Conservation (phyloP, 2,888 invertebrate genomes). For the Capitulum mitella region DNA sequence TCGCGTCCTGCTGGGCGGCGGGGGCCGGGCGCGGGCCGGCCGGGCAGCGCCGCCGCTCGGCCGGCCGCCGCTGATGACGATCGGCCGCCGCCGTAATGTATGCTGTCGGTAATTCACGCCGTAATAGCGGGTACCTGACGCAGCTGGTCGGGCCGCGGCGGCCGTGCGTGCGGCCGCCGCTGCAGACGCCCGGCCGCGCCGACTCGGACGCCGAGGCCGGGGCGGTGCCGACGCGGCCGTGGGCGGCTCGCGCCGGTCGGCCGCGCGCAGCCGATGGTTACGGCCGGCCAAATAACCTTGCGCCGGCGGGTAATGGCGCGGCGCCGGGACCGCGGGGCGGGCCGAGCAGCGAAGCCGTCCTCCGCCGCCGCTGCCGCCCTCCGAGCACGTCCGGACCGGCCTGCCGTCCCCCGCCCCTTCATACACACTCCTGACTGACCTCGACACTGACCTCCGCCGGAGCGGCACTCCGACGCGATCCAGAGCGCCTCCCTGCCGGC, state of each 20-base stretch:
- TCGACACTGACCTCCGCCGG: no score
- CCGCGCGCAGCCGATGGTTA: neutral
- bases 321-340: neutral
- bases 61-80: neutral
- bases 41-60: neutral
- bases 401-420: no score
- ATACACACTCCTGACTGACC: no score
- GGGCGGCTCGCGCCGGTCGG: neutral
- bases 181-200: no score
- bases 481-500: neutral
- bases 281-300: neutral
- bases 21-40: neutral
- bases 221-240: neutral
- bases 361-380: no score
- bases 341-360: no score
- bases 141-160: neutral
- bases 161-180: neutral
- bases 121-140: neutral
- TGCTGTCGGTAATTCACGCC: slow-evolving; percentile 1
- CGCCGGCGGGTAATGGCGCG: neutral
- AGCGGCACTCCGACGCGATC: no score
- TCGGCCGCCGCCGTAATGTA: neutral
- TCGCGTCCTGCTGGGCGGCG: neutral
- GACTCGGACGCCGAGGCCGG: neutral
- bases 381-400: no score